A percentile compares a stretch with the other conserved stretches of the same genome.
phyloP scores from a whole-genome alignment of 92 coral and sea anemone genomes.

The Phenganax subtilis region DNA sequence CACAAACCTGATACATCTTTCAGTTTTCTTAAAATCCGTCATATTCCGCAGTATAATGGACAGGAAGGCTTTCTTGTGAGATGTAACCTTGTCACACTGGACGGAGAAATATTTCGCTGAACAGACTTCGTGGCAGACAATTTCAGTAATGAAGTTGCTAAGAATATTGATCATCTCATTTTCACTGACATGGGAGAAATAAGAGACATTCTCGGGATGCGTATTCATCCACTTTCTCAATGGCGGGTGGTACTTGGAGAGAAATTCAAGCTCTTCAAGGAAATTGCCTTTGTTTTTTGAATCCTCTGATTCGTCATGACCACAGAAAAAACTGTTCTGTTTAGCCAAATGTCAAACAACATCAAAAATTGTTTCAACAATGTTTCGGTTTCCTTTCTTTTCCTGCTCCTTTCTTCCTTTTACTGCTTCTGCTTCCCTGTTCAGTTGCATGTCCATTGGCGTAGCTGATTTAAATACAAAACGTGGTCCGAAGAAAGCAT shows the following conservation, averaged over 20 bases:
- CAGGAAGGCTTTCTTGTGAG: slow-evolving; percentile 25
- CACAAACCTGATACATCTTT: slow-evolving; percentile 21
- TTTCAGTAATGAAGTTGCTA: slow-evolving; percentile 5
- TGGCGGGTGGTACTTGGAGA: slow-evolving; percentile 33
- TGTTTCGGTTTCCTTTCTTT: slow-evolving; percentile 38
- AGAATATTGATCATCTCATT: slow-evolving; percentile 10
- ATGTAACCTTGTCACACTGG: slow-evolving; percentile 40
- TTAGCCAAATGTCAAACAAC: slow-evolving; percentile 40
- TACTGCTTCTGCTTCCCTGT: not conserved
- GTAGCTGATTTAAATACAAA: not conserved
- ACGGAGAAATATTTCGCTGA: slow-evolving; percentile 36
- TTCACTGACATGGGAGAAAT: slow-evolving; percentile 23
- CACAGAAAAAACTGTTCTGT: slow-evolving; percentile 41
- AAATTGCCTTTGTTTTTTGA: slow-evolving; percentile 41
- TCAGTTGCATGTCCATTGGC: slow-evolving; percentile 29
- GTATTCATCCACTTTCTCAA: slow-evolving; percentile 29
- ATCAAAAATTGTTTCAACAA: slow-evolving; percentile 34
- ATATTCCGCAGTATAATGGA: slow-evolving; percentile 25
- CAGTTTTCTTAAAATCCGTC: slow-evolving; percentile 12
- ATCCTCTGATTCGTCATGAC: slow-evolving; percentile 38
- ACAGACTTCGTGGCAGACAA: not conserved
- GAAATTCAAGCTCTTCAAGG: slow-evolving; percentile 35
- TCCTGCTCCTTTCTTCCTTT: slow-evolving; percentile 19
- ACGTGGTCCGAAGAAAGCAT: slow-evolving; percentile 16
- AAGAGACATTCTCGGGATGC: slow-evolving; percentile 34